Percentiles rank a stretch among this genome's conserved stretches.
These are phyloP conservation scores for Hemaris fuciformis DNA, from an alignment of 2,888 invertebrate genomes.

Conservation along the genomic window DNA sequence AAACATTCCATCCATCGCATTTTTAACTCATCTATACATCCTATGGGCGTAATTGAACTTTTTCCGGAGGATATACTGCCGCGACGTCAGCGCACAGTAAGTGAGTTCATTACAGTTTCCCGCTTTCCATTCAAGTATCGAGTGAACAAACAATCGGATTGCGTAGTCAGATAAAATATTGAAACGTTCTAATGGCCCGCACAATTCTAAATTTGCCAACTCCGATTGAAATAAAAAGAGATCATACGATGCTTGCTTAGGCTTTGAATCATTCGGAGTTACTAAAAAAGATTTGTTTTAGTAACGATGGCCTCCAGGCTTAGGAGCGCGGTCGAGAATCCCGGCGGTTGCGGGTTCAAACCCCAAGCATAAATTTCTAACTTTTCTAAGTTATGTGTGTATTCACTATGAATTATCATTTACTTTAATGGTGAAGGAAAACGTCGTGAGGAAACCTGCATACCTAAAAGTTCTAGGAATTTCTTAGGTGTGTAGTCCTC, in stretches of 20 bases:
- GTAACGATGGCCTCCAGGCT: no score
- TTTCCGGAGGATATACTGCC: not conserved
- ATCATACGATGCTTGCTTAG: not conserved
- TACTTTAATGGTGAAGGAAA: no score
- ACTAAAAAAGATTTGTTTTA: no score
- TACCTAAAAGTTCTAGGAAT: no score
- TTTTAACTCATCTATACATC: not conserved
- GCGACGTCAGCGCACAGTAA: not conserved
- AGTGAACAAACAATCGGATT: not conserved
- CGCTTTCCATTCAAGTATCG: not conserved
- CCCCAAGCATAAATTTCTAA: no score
- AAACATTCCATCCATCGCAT: not conserved
- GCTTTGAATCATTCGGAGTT: not conserved
- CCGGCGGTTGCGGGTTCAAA: no score
- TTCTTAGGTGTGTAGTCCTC: no score
- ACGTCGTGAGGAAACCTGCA: no score
- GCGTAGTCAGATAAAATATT: conserved; percentile 6
- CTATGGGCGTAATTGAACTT: not conserved
- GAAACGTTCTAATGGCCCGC: conserved; percentile 7
- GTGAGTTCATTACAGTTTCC: not conserved
- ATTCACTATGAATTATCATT: no score
- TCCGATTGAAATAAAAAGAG: not conserved
- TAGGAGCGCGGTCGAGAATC: no score
- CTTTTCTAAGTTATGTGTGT: no score
- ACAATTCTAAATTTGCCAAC: not conserved